These are phyloP conservation scores for Aldabrachelys gigantea DNA, from an alignment of 2,113 vertebrate species.

Conservation along the genomic window DNA sequence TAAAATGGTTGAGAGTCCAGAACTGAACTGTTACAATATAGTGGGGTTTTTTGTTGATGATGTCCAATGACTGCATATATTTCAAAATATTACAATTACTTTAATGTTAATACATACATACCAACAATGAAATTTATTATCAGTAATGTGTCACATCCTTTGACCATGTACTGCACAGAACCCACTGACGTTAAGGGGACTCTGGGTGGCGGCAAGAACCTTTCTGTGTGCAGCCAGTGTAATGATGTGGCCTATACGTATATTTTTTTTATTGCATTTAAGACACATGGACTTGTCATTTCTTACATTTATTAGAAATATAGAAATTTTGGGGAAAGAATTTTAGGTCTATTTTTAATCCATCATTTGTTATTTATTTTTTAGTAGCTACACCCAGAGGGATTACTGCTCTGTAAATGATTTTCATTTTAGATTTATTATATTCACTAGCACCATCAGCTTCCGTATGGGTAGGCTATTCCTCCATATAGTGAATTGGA, in stretches of 20 bases:
- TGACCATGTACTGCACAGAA: background rate
- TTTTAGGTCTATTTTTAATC: background rate
- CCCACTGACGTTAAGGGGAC: background rate
- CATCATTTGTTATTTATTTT: background rate
- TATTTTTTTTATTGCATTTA: background rate
- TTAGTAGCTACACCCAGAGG: background rate
- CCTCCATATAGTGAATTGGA: background rate
- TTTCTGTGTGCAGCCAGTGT: background rate
- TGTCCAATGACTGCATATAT: background rate
- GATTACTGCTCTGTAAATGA: background rate
- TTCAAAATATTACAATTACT: background rate
- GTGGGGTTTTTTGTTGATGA: background rate
- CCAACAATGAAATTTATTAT: background rate
- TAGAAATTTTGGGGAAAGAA: background rate
- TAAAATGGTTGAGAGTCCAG: background rate
- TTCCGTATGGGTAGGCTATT: background rate
- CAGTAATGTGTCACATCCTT: background rate
- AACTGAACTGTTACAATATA: background rate
- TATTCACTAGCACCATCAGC: background rate
- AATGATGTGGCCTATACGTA: background rate
- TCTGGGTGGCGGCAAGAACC: background rate
- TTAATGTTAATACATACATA: background rate
- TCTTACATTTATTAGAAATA: background rate
- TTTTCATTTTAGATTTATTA: background rate
- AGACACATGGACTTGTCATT: background rate